Conservation (phyloP, 2,888 invertebrate species). For the Euclidia mi region DNA sequence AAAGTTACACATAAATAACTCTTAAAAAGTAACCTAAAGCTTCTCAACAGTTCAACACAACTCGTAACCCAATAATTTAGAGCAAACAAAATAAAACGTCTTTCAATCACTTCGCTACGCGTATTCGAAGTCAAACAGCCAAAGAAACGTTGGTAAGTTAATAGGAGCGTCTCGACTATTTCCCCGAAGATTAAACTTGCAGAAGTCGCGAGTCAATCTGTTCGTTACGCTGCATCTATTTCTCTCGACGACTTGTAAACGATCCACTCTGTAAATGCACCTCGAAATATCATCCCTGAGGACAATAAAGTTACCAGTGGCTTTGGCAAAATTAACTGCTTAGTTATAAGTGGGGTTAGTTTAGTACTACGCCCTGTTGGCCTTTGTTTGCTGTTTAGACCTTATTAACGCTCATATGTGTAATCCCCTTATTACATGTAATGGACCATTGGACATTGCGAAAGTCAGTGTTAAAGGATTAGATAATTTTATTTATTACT, state of each 20-base stretch:
- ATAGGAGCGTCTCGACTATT: constrained; percentile 54
- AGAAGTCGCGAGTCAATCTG: constrained; percentile 66
- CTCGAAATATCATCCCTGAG: constrained; percentile 58
- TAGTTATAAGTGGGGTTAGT: constrained; percentile 47
- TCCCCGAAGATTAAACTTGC: constrained; percentile 63
- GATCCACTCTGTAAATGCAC: constrained; percentile 47
- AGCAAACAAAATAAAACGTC: constrained; percentile 5
- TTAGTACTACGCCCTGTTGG: constrained; percentile 37
- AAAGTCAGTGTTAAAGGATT: too few relatives aligned
- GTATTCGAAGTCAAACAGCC: constrained; percentile 17
- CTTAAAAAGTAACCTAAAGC: background rate
- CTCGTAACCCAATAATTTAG: constrained; percentile 5
- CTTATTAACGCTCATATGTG: constrained; percentile 39
- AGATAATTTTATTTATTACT: too few relatives aligned
- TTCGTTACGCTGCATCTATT: constrained; percentile 62
- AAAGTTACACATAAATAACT: too few relatives aligned
- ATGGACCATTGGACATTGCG: too few relatives aligned
- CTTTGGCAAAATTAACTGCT: constrained; percentile 61
- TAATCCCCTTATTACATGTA: constrained; percentile 21
- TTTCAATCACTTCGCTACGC: constrained; percentile 3
- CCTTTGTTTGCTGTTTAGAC: constrained; percentile 52
- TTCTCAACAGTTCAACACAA: background rate
- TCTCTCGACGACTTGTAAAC: constrained; percentile 49
- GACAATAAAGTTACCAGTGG: constrained; percentile 55
- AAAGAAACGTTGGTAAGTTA: constrained; percentile 49